Conservation (phyloP, 2,113 vertebrate genomes). For the Nothobranchius furzeri region DNA sequence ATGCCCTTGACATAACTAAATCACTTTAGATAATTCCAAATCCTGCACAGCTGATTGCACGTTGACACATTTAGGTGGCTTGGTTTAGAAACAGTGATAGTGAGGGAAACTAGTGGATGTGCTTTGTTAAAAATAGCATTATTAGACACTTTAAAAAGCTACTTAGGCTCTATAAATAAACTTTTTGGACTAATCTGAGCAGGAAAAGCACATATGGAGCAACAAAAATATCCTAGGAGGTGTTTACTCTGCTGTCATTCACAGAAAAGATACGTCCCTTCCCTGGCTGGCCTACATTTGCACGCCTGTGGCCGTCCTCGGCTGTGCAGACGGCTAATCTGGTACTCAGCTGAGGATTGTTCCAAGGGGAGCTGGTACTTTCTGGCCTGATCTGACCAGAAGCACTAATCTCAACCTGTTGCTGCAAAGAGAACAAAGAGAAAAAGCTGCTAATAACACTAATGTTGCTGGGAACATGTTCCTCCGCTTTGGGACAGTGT, state of each 20-base stretch:
- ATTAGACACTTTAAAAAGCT: conserved; percentile 58
- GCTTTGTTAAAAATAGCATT: conserved; percentile 53
- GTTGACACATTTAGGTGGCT: conserved; percentile 28
- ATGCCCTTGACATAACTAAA: conserved; percentile 36
- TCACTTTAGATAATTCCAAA: conserved; percentile 46
- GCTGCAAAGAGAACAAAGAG: conserved; percentile 12
- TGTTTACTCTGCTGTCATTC: conserved; percentile 60
- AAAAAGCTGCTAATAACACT: neutral
- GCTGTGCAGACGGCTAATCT: conserved; percentile 53
- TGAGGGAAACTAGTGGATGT: conserved; percentile 53
- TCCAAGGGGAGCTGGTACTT: conserved; percentile 35
- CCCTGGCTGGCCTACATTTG: conserved; percentile 57
- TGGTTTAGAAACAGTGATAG: conserved; percentile 55
- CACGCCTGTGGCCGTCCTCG: conserved; percentile 15
- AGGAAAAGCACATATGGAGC: conserved; percentile 29
- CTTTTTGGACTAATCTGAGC: conserved; percentile 33
- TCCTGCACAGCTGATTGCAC: conserved; percentile 24
- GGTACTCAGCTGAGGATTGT: conserved; percentile 41
- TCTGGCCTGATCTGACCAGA: conserved; percentile 31
- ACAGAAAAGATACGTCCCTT: conserved; percentile 50
- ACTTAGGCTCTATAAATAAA: conserved; percentile 61
- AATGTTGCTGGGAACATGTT: neutral
- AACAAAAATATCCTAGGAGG: conserved; percentile 43
- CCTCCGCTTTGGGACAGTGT: neutral
- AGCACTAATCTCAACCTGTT: conserved; percentile 28